Conservation (phyloP, 2,888 invertebrate genomes). For the Drosophila anomalata region DNA sequence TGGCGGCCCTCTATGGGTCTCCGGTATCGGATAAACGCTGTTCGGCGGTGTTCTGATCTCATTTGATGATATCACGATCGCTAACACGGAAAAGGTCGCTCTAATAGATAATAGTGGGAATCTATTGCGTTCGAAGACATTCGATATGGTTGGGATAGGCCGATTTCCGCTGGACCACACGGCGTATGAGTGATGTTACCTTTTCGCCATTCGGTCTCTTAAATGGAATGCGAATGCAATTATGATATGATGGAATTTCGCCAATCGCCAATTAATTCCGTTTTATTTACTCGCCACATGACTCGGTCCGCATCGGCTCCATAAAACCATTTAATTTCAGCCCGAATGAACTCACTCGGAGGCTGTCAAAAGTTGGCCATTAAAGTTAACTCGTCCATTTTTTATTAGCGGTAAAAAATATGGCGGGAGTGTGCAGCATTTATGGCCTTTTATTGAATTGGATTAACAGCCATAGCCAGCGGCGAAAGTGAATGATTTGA, state of each 20-base stretch:
- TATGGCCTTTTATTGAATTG: conserved; percentile 49
- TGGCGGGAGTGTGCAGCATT: conserved; percentile 14
- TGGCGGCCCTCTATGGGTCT: conserved; percentile 11
- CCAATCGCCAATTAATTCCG: conserved; percentile 64
- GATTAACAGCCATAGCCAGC: conserved; percentile 49
- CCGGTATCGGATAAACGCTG: conserved; percentile 14
- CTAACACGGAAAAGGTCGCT: conserved; percentile 19
- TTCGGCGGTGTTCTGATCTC: conserved; percentile 26
- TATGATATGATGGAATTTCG: conserved; percentile 72
- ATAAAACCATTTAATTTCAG: conserved; percentile 21
- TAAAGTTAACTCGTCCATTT: conserved; percentile 48
- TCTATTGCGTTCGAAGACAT: conserved; percentile 6
- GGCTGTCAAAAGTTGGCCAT: conserved; percentile 38
- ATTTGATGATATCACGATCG: conserved; percentile 36
- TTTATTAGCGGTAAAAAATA: conserved; percentile 40
- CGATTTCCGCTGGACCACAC: conserved; percentile 20
- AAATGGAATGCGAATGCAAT: conserved; percentile 55
- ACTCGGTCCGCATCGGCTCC: conserved; percentile 19
- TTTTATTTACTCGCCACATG: conserved; percentile 65
- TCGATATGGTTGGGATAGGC: conserved; percentile 3
- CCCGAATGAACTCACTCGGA: conserved; percentile 9
- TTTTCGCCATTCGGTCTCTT: conserved; percentile 1
- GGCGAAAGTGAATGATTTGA: conserved; percentile 40
- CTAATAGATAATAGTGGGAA: conserved; percentile 10
- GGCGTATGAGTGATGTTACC: conserved; percentile 34